Conservation (phyloP, 2,888 invertebrate genomes). For the Lasioglossum calceatum region DNA sequence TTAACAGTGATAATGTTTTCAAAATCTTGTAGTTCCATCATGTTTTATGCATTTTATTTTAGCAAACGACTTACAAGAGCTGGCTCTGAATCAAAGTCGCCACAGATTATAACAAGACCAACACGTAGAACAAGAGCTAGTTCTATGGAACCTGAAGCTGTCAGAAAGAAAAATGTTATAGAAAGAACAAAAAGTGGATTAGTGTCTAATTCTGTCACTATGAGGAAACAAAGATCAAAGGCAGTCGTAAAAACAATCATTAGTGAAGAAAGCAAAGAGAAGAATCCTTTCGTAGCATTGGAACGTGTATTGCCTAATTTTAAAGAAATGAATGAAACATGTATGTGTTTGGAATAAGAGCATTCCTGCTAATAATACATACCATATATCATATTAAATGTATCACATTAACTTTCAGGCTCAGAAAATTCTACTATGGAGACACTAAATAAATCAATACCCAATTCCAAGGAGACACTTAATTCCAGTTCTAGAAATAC, state of each 20-base stretch:
- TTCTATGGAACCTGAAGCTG: too few relatives aligned
- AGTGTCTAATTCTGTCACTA: conserved; percentile 50
- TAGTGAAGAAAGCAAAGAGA: conserved; percentile 70
- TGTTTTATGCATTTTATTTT: too few relatives aligned
- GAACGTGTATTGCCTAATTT: conserved; percentile 35
- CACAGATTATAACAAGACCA: too few relatives aligned
- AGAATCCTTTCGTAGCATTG: conserved; percentile 27
- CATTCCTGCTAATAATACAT: too few relatives aligned
- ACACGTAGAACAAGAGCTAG: too few relatives aligned
- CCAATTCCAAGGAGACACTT: not conserved
- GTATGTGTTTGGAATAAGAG: conserved; percentile 35
- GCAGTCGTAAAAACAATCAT: conserved; percentile 70
- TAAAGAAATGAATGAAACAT: conserved; percentile 27
- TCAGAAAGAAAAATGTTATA: too few relatives aligned
- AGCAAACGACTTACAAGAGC: too few relatives aligned
- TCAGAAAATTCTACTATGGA: not conserved
- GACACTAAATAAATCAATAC: not conserved
- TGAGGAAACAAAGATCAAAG: conserved; percentile 67
- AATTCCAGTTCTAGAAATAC: not conserved
- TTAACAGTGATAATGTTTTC: too few relatives aligned
- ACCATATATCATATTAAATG: not conserved
- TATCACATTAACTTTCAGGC: not conserved
- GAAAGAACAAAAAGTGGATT: not conserved
- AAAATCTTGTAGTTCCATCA: too few relatives aligned
- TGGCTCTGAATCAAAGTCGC: too few relatives aligned